Conservation (phyloP, 1,140 invertebrate genomes). For the Adoxophyes honmai region DNA sequence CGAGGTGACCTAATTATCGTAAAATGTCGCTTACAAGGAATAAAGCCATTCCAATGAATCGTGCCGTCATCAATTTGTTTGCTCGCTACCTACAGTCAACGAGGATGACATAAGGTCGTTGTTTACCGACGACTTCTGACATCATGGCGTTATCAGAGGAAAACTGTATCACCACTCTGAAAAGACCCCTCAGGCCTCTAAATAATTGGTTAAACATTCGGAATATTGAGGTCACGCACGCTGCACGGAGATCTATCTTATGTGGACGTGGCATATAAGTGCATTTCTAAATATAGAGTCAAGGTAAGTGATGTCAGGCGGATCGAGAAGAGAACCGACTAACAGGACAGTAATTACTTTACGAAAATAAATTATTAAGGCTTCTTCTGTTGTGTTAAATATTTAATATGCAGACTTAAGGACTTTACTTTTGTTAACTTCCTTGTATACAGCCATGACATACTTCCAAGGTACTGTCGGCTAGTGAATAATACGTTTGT, state of each 20-base stretch:
- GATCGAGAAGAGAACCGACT: not conserved
- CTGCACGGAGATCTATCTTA: constrained; percentile 28
- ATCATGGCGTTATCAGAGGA: constrained; percentile 41
- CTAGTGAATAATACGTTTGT: no score
- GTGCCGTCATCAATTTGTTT: constrained; percentile 9
- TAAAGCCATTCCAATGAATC: not conserved
- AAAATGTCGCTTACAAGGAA: constrained; percentile 1
- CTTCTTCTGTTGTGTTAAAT: no score
- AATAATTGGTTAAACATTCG: constrained; percentile 25
- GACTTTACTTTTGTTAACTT: not conserved
- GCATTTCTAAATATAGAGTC: constrained; percentile 63
- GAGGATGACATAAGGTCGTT: constrained; percentile 52
- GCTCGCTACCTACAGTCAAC: not conserved
- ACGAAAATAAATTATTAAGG: no score
- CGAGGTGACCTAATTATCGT: constrained; percentile 1
- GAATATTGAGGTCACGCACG: constrained; percentile 31
- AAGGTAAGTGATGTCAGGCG: constrained; percentile 45
- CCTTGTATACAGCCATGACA: constrained; percentile 3
- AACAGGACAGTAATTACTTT: no score
- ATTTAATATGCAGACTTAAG: no score
- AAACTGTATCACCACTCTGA: constrained; percentile 33
- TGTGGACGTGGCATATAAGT: constrained; percentile 36
- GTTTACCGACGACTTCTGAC: constrained; percentile 46
- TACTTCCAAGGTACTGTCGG: not conserved
- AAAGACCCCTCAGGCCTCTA: constrained; percentile 29